Percentiles rank a stretch among this genome's conserved stretches.
phyloP scores from a whole-genome alignment of 2,797 vertebrate genomes.

The Squalus acanthias region DNA sequence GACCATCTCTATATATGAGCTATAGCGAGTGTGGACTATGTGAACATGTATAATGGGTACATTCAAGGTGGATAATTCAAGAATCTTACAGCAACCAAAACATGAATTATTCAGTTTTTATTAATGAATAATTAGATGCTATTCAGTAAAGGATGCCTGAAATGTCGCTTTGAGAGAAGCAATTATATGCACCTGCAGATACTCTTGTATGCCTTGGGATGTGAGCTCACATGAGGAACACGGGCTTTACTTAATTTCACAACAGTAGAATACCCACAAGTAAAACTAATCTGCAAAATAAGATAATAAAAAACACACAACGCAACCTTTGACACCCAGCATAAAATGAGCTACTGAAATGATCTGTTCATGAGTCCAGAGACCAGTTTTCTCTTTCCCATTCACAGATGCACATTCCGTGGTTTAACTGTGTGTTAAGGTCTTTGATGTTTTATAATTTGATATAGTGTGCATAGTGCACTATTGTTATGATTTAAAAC shows the following conservation, averaged over 20 bases:
- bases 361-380: background rate
- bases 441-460: background rate
- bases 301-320: background rate
- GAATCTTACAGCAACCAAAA: background rate
- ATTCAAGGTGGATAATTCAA: conserved; percentile 5
- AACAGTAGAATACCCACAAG: background rate
- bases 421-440: background rate
- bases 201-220: background rate
- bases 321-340: background rate
- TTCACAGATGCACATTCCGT: background rate
- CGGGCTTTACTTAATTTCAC: background rate
- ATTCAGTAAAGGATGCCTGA: background rate
- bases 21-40: background rate
- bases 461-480: background rate
- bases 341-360: background rate
- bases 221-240: background rate
- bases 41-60: background rate
- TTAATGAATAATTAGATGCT: conserved; percentile 30
- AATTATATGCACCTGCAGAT: background rate
- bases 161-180: background rate
- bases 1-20: background rate
- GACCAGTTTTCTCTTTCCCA: background rate
- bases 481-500: background rate
- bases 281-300: background rate
- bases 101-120: conserved; percentile 31